Evolutionary conservation across 92 coral and sea anemone species (phyloP).

Genomic region (Meandrina meandrites): DNA sequence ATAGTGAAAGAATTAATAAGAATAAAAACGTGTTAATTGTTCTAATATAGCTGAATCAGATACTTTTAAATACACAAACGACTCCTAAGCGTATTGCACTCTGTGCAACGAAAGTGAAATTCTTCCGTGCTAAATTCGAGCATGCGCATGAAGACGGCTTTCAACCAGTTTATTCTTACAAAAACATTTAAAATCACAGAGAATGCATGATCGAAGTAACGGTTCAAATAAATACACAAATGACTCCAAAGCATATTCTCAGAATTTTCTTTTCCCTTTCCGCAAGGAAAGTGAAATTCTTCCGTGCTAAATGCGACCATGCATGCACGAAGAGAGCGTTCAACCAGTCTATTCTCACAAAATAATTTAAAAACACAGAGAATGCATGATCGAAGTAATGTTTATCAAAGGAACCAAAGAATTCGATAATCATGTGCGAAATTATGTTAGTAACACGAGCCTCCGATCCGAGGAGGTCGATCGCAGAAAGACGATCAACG

Average conservation of each 20-base stretch:
- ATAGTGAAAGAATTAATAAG: not conserved
- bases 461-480: not conserved
- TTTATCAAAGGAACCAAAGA: not conserved
- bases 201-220: not conserved
- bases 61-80: not conserved
- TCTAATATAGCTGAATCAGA: not conserved
- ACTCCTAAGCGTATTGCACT: no score
- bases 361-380: not conserved
- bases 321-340: not conserved
- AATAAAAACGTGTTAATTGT: not conserved
- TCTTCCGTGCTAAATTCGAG: no score
- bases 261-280: no score
- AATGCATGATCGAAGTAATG: not conserved
- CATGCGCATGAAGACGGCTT: no score
- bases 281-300: not conserved
- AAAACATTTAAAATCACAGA: no score
- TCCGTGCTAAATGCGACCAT: not conserved
- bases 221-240: no score
- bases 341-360: no score
- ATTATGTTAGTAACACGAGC: not conserved
- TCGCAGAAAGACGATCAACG: not conserved
- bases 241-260: no score
- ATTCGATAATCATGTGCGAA: not conserved
- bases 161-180: no score
- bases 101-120: no score